Evolutionary conservation across 2,888 invertebrate species (phyloP), one percentile per base, ranked within the genome.

Genomic region (Scaptodrosophila latifasciaeformis): DNA sequence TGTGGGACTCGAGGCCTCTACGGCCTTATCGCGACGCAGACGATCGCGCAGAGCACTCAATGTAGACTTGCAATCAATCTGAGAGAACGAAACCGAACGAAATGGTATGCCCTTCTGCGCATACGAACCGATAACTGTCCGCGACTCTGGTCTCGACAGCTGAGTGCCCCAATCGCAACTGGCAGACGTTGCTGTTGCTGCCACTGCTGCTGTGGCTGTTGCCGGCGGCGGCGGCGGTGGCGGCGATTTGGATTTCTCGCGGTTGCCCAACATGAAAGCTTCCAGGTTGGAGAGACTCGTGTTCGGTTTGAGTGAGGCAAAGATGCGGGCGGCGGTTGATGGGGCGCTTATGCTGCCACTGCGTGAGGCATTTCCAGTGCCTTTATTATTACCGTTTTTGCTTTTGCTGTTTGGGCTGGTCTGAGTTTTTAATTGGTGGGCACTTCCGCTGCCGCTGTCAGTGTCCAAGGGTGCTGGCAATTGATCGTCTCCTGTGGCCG

Each of bases 21-120:
- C 62, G 46, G 84, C 76, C 57, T 85, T 85, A 35, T 84, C 84
- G 42, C 75, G 81, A 44, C 81, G 75, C 35, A 83, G 70, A 42
- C 80, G 82, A 67, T 86, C 84, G 40, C 85, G 80, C 43, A 85
- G 60, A n/a, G 84, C 79, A 66, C 72, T 84, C 44, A 85, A 62
- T 7, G 85, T 83, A 9, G 86, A 86, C 63, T 89, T 86, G 76
- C 91, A 92, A 84, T 95, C 95, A 59, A 93, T 93, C 86, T 95
- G 94, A 0, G 95, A 94, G 82, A 96, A 95, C 5, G 95, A 95
- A 4, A 94, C 94, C 80, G 94, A 94, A 31, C 95, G 90, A 82
- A 91, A 92, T 1, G 94, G 93, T 70, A 92, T 90, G 58, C 90
- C 89, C 78, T 91, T 89, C 77, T 91, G 90, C 12, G 90, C 88